A percentile compares a stretch with the other conserved stretches of the same genome.
Evolutionary conservation across 1,140 invertebrate species (phyloP).

Genomic region (Steinernema feltiae): DNA sequence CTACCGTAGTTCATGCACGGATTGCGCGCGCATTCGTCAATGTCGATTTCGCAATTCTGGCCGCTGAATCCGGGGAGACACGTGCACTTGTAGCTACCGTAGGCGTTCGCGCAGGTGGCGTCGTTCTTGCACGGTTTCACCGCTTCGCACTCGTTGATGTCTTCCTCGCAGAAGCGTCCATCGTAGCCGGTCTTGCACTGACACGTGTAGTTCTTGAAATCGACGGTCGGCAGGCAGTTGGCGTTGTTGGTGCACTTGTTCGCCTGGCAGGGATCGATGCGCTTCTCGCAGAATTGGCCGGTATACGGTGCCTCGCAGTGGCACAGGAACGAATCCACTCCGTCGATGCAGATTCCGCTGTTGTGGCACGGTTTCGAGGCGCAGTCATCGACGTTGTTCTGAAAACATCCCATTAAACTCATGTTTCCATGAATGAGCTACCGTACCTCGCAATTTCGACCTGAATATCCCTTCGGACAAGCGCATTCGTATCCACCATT

Average conservation of each 20-base stretch:
- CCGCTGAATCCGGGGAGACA: neutral
- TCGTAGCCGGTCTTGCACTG: neutral
- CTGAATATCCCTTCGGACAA: constrained; percentile 79
- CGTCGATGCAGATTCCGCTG: constrained; percentile 67
- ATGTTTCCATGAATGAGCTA: too few relatives aligned
- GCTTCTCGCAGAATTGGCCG: constrained; percentile 40
- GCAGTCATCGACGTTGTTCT: neutral
- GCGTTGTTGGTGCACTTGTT: neutral
- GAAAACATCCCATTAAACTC: too few relatives aligned
- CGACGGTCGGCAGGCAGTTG: neutral
- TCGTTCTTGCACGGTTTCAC: neutral
- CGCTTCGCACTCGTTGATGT: neutral
- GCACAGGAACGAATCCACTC: constrained; percentile 51
- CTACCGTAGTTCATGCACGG: neutral
- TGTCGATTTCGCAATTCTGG: neutral
- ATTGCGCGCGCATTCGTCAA: neutral
- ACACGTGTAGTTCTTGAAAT: neutral
- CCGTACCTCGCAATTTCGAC: constrained; percentile 77
- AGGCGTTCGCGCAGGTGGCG: neutral
- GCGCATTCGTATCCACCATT: constrained; percentile 73
- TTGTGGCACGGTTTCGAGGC: constrained; percentile 72
- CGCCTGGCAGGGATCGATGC: constrained; percentile 49
- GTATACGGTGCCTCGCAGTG: constrained; percentile 50
- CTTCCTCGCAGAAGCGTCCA: neutral
- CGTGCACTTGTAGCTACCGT: neutral